phyloP scores from a whole-genome alignment of 2,797 vertebrate genomes.

The Lutjanus campechanus region DNA sequence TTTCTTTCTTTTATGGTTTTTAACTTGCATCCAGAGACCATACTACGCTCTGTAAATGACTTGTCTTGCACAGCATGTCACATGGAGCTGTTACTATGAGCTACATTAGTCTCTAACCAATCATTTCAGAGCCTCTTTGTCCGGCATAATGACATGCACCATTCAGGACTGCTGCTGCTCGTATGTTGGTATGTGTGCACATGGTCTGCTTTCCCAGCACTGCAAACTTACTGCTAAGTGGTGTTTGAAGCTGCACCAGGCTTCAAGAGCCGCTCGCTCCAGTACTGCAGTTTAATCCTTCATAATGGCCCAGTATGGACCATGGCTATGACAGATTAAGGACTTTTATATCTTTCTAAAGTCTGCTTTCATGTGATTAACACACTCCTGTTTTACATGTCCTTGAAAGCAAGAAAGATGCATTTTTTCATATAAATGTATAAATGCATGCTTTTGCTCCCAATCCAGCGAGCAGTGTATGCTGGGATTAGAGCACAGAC shows the following conservation, averaged over 20 bases:
- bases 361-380: conserved; percentile 92
- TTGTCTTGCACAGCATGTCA: conserved; percentile 20
- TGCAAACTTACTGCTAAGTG: conserved; percentile 61
- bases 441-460: conserved; percentile 9
- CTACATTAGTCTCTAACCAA: conserved; percentile 24
- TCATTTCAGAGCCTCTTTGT: conserved; percentile 30
- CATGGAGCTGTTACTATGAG: conserved; percentile 24
- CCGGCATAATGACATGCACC: conserved; percentile 12
- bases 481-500: conserved; percentile 34
- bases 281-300: conserved; percentile 84
- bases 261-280: conserved; percentile 52
- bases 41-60: background rate
- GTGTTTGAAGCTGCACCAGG: conserved; percentile 60
- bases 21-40: background rate
- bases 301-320: conserved; percentile 86
- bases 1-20: background rate
- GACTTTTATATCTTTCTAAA: conserved; percentile 81
- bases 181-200: conserved; percentile 11
- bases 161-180: conserved; percentile 12
- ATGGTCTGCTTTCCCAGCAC: conserved; percentile 35
- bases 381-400: conserved; percentile 66
- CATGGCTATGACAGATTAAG: conserved; percentile 87
- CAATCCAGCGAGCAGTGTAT: conserved; percentile 5
- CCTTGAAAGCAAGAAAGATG: conserved; percentile 63
- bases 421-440: conserved; percentile 5